Base-by-base conservation (phyloP, 2,888 invertebrate species). In the Harpagoxenus sublaevis region DNA sequence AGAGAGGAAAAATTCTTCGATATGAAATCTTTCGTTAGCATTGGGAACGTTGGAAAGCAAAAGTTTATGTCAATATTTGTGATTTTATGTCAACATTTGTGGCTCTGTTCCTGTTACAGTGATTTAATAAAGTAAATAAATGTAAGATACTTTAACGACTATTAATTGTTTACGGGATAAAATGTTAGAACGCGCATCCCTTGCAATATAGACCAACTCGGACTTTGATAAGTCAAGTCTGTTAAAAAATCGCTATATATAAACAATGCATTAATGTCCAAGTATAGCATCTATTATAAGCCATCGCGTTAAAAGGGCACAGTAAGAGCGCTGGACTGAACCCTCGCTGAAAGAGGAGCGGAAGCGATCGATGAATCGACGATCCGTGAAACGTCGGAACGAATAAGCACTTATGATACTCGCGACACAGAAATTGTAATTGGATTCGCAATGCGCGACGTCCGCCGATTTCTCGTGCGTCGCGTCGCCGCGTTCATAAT, bases 351-450 rank as follows among this genome's bases (percentile, higher is more conserved):
- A 70, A 81, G 60, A 81, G 35, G 79, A 81, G 15, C 70, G 71
- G 79, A 70, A 81, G 23, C 68, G 68, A 82, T 75, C 84, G 74
- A 82, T 82, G 53, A 71, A 81, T 60, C 66, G 68, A 12, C 68
- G 71, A 78, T 83, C 78, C 70, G 83, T 62, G 75, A 83, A 83
- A 83, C 31, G 66, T 78, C 71, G 42, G 31, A n/a, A 28, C 70
- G 71, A 73, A 65, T 70, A 45, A 83, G 51, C 68, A 42, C 23
- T 35, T 53, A 23, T 45, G 39, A 75, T 57, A 73, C 51, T 55
- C 57, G 23, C 77, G 78, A 57, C 78, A 77, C 62, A 78, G 78
- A 86, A 86, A 53, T 70, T 48, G 57, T 84, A 86, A 87, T 87
- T 57, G 87, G 84, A 86, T 87, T 86, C 31, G 62, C 42, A 28